A percentile compares a stretch with the other conserved stretches of the same genome.
These are phyloP conservation scores for Cryptus viduatorius DNA, from an alignment of 2,888 invertebrate species.

Conservation along the genomic window DNA sequence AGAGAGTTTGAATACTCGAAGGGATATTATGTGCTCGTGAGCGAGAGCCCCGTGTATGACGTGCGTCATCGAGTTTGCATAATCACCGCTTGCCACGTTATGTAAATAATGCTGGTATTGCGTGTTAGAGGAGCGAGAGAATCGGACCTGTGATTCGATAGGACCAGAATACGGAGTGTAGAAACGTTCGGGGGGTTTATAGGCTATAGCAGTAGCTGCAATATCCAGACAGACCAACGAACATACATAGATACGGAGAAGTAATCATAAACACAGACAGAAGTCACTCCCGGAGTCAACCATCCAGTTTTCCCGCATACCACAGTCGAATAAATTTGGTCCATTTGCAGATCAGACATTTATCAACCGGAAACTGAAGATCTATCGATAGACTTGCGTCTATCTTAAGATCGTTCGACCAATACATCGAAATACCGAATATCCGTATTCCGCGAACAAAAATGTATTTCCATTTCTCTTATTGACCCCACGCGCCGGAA, in stretches of 20 bases:
- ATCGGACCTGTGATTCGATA: constrained; percentile 53
- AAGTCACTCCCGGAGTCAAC: constrained; percentile 41
- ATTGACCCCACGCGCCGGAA: neutral
- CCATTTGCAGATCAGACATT: constrained; percentile 30
- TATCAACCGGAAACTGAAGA: constrained; percentile 3
- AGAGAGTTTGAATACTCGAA: constrained; percentile 16
- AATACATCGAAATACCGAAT: neutral
- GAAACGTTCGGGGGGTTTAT: neutral
- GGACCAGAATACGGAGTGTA: constrained; percentile 38
- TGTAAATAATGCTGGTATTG: constrained; percentile 57
- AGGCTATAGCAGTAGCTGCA: neutral
- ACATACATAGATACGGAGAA: neutral
- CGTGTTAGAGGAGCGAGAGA: constrained; percentile 40
- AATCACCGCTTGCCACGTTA: constrained; percentile 63
- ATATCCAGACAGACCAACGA: neutral
- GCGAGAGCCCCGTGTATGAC: constrained; percentile 31
- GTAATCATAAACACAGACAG: neutral
- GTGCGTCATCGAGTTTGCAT: constrained; percentile 67
- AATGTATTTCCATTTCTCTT: neutral
- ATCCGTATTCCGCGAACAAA: constrained; percentile 1
- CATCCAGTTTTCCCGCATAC: neutral
- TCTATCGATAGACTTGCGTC: neutral
- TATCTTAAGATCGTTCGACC: neutral
- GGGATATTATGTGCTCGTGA: constrained; percentile 19
- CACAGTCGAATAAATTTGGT: constrained; percentile 20